Evolutionary conservation across 2,888 invertebrate species (phyloP), one percentile per base, ranked within the genome.

Genomic region (Plusia festucae): DNA sequence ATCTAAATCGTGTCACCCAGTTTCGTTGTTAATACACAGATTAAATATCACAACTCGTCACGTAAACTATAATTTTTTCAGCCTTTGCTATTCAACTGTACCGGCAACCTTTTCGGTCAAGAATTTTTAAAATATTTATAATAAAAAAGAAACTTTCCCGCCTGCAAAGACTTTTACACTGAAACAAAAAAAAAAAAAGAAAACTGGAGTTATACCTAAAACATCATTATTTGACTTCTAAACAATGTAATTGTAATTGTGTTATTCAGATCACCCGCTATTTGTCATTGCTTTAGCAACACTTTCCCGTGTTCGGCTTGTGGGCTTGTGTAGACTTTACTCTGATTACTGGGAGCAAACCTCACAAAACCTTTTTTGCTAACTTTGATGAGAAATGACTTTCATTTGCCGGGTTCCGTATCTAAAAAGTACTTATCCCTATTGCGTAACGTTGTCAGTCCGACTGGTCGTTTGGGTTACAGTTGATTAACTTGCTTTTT

Each of bases 211-310:
- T n/a, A n/a, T n/a, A n/a, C n/a, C n/a, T n/a, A n/a, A n/a, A n/a
- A n/a, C n/a, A n/a, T n/a, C n/a, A n/a, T n/a, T n/a, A n/a, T n/a
- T n/a, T n/a, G n/a, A n/a, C n/a, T n/a, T n/a, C n/a, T n/a, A n/a
- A n/a, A n/a, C n/a, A n/a, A n/a, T n/a, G n/a, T n/a, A n/a, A n/a
- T n/a, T n/a, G n/a, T n/a, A n/a, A n/a, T n/a, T n/a, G n/a, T n/a
- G n/a, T n/a, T n/a, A n/a, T n/a, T n/a, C 56, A 51, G 53, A 52
- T 51, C 53, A 62, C 58, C 44, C 53, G 54, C 62, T 58, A 68
- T 76, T 74, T 72, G 61, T 72, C 68, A 60, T 72, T 64, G 61
- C 71, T 71, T 64, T 51, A 30, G 62, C 24, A 58, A 71, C 40
- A 15, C 5, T 34, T 22, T 54, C 59, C 57, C 56, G 52, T 61